These are phyloP conservation scores for Gerris buenoi DNA, from an alignment of 1,140 invertebrate genomes.

Conservation along the genomic window DNA sequence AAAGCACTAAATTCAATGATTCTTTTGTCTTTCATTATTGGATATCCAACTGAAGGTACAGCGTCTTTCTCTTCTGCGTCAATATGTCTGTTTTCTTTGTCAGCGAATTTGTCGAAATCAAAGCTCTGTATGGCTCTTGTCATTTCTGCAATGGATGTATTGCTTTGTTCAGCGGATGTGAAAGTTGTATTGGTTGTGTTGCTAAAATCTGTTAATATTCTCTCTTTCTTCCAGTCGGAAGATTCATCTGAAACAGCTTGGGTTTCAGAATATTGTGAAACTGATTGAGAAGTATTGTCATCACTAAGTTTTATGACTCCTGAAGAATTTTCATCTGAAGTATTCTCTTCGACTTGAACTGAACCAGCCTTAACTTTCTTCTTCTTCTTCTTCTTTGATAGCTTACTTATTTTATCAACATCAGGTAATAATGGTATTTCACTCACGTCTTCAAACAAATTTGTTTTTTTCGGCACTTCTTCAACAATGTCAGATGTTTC, in stretches of 20 bases:
- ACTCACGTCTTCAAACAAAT: not conserved
- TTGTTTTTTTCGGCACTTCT: not conserved
- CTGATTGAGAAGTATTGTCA: too few relatives aligned
- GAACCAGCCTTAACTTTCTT: too few relatives aligned
- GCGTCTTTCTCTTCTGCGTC: not conserved
- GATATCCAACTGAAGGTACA: not conserved
- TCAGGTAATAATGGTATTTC: not conserved
- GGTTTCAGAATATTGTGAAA: too few relatives aligned
- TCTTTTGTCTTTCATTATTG: not conserved
- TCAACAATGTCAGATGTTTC: not conserved
- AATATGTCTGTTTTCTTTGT: not conserved
- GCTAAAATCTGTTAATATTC: not conserved
- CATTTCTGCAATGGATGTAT: not conserved
- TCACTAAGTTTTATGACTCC: too few relatives aligned
- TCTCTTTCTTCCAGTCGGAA: not conserved
- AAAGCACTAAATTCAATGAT: not conserved
- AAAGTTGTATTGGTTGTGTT: not conserved
- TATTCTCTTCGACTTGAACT: too few relatives aligned
- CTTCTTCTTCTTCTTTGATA: not conserved
- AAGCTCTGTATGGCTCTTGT: not conserved
- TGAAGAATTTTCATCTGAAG: too few relatives aligned
- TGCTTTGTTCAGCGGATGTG: not conserved
- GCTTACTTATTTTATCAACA: not conserved
- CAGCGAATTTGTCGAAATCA: not conserved
- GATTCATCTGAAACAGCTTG: too few relatives aligned